These are phyloP conservation scores for Diaprepes abbreviatus DNA, from an alignment of 2,888 invertebrate species.

Conservation along the genomic window DNA sequence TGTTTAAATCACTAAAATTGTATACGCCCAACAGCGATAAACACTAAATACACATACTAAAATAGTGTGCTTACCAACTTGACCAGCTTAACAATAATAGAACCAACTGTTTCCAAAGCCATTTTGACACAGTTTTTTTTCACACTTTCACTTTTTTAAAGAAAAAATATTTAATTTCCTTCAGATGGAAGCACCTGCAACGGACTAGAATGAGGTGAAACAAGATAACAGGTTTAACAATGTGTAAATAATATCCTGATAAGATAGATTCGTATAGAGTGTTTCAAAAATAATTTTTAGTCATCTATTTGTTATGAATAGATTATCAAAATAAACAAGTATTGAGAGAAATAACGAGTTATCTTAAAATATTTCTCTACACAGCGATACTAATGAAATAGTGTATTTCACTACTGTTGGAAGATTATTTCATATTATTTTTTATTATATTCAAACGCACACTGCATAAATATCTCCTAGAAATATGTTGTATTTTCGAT, in stretches of 20 bases:
- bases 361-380: no score
- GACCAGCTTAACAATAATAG: slow-evolving; percentile 39
- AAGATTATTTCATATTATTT: no score
- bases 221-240: slow-evolving; percentile 37
- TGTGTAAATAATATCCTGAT: slow-evolving; percentile 38
- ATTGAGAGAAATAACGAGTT: no score
- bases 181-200: slow-evolving; percentile 49
- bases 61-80: slow-evolving; percentile 39
- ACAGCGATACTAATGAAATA: no score
- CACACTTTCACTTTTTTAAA: slow-evolving; percentile 7
- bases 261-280: slow-evolving; percentile 29
- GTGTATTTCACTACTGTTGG: no score
- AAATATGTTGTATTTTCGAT: no score
- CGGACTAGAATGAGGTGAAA: slow-evolving; percentile 53
- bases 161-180: slow-evolving; percentile 15
- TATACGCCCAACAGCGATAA: slow-evolving; percentile 17
- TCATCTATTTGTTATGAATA: no score
- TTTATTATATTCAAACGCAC: no score
- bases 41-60: background rate
- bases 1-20: background rate
- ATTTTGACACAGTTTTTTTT: slow-evolving; percentile 34
- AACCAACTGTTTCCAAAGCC: slow-evolving; percentile 32
- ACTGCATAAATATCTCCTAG: no score
- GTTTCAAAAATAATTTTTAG: slow-evolving; percentile 10
- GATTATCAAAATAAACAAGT: no score